Evolutionary conservation across 2,113 vertebrate species (phyloP), one percentile per base, ranked within the genome.

Genomic region (Eubucco bourcierii): DNA sequence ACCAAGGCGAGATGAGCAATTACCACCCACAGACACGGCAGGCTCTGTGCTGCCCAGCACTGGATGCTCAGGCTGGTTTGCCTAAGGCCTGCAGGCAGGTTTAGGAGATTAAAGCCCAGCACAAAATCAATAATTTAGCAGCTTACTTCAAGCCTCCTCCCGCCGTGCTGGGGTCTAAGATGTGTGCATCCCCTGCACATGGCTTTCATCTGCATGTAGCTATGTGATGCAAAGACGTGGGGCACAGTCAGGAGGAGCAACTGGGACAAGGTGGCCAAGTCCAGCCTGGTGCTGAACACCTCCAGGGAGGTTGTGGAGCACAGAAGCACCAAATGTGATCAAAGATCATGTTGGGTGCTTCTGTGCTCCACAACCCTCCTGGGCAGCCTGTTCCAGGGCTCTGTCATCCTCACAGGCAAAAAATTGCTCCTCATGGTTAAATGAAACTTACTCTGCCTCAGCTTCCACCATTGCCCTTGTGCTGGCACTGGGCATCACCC

Each of bases 51-150:
- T 61, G 92, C 85, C 63, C 1, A 17, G 28, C 64, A 19, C 34
- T 64, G 88, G 87, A 76, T 8, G 52, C 84, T 92, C 71, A 8
- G 90, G 46, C 95, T 94, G 95, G 12, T 3, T 82, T 25, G 76
- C 21, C 8, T 24, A 24, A 86, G 63, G 90, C 93, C 97, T 39
- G 74, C 88, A 90, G 95, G 96, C 97, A 97, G 94, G 93, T 96
- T 97, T 94, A 96, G 47, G 96, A 98, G 97, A 98, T 97, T 97
- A 97, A 97, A 98, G 96, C 95, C 96, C 95, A 72, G 80, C 84
- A 80, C 78, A 92, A 75, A 91, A 96, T 97, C 97, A 97, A 97
- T 98, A 97, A 98, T 97, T 96, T 84, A 98, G 93, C 94, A 97
- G 90, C 90, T 94, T 80, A 94, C 88, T 94, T 92, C 90, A 80